Conservation (phyloP, 2,797 vertebrate genomes). For the Sebastes glaucus region DNA sequence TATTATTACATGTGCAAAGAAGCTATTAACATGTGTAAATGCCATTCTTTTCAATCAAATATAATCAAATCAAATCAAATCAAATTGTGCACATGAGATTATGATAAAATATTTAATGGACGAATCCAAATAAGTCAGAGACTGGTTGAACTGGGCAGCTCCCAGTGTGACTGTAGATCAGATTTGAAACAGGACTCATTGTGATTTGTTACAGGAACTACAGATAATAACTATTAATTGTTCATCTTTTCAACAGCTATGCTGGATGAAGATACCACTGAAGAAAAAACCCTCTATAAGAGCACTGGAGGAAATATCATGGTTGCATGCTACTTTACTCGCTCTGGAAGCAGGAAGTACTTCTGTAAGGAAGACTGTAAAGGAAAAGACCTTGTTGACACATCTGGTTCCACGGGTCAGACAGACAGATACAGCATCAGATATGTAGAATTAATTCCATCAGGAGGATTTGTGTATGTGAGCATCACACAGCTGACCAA, state of each 20-base stretch:
- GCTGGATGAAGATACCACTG: accelerated
- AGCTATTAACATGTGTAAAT: too few species aligned
- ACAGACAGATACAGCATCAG: accelerated
- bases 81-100: accelerated
- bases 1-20: too few species aligned
- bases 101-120: too few species aligned
- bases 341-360: accelerated
- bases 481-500: constrained; percentile 14
- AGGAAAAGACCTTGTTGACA: accelerated
- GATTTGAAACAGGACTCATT: not conserved
- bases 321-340: accelerated
- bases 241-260: not conserved
- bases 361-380: constrained; percentile 1
- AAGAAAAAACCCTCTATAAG: accelerated
- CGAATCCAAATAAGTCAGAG: accelerated
- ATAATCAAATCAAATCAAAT: too few species aligned
- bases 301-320: not conserved
- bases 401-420: accelerated
- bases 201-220: not conserved
- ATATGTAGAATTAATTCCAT: accelerated
- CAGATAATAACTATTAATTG: not conserved
- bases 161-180: not conserved
- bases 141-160: not conserved
- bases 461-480: not conserved
- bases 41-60: too few species aligned